Percentiles rank a stretch among this genome's conserved stretches.
Evolutionary conservation across 92 coral and sea anemone genomes (phyloP).

Genomic region (Actinostola sp.): DNA sequence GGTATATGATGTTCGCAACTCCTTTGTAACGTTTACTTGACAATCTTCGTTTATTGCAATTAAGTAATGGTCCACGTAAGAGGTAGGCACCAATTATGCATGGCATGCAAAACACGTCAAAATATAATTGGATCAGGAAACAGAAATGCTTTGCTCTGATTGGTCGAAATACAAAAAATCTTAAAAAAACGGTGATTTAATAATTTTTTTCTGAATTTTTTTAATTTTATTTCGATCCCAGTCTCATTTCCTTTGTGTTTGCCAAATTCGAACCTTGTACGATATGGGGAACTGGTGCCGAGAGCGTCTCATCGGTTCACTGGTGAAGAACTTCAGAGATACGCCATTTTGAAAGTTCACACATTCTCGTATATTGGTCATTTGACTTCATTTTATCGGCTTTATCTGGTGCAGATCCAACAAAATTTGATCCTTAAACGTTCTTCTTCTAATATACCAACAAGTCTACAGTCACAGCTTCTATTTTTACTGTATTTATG

Average conservation of each 20-base stretch:
- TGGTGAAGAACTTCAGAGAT: neutral
- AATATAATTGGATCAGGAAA: too few species aligned
- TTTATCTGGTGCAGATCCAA: too few species aligned
- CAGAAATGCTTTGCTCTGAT: too few species aligned
- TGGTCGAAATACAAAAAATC: too few species aligned
- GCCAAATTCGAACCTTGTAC: too few species aligned
- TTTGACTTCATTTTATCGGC: neutral
- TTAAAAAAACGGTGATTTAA: too few species aligned
- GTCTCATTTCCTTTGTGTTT: constrained; percentile 8
- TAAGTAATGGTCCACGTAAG: too few species aligned
- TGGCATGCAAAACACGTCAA: too few species aligned
- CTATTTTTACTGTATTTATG: constrained; percentile 5
- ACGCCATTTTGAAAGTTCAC: constrained; percentile 1
- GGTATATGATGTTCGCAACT: constrained; percentile 50
- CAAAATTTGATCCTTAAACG: too few species aligned
- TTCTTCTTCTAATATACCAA: constrained; percentile 2
- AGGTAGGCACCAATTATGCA: too few species aligned
- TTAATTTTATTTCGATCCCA: neutral
- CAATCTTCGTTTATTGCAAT: constrained; percentile 34
- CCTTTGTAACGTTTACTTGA: constrained; percentile 45
- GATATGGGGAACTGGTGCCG: constrained; percentile 12
- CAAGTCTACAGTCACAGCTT: too few species aligned
- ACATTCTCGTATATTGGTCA: neutral
- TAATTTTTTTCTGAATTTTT: too few species aligned
- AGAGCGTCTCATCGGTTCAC: neutral